Evolutionary conservation across 2,113 vertebrate genomes (phyloP).

Genomic region (Anser brachyrhynchus): DNA sequence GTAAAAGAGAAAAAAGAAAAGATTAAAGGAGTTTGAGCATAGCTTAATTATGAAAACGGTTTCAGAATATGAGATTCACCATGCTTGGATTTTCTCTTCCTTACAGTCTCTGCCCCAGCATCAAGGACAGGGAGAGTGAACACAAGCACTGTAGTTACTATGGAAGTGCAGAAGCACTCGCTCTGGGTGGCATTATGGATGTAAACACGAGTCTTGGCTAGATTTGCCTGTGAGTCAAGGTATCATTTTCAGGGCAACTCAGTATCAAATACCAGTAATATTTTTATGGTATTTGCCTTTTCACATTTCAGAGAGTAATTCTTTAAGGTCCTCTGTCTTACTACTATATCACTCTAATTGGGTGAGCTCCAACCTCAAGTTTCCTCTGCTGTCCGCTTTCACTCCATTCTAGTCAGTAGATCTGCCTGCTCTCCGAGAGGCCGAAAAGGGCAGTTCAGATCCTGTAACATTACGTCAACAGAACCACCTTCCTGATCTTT

Average conservation of each 20-base stretch:
- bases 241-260: neutral
- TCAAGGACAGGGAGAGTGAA: neutral
- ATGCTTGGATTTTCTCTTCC: neutral
- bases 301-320: neutral
- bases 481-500: neutral
- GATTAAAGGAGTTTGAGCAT: neutral
- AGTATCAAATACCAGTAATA: neutral
- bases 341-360: neutral
- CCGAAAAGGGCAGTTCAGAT: neutral
- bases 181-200: neutral
- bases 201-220: neutral
- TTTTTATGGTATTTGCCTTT: neutral
- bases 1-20: neutral
- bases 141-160: neutral
- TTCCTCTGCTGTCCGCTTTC: neutral
- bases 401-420: neutral
- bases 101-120: neutral
- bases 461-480: neutral
- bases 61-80: neutral
- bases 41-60: neutral
- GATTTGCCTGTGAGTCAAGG: neutral
- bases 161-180: neutral
- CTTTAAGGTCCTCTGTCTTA: neutral
- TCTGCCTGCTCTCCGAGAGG: neutral
- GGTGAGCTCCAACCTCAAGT: neutral